Evolutionary conservation across 1,140 invertebrate genomes (phyloP).

Genomic region (Anadara kagoshimensis): DNA sequence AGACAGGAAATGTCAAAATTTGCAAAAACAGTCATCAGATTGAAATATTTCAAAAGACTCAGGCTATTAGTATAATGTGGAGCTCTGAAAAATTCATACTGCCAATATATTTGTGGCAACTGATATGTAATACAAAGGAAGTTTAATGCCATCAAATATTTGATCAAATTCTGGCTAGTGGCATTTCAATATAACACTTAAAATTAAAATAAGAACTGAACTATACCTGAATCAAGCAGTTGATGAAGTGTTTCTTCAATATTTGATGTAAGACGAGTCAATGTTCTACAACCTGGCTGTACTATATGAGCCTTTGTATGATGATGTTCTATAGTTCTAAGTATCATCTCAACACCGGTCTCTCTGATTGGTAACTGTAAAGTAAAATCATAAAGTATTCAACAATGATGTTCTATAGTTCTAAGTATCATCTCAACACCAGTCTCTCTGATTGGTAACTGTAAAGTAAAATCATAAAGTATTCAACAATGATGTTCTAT

Average conservation of each 20-base stretch:
- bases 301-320: conserved; percentile 36
- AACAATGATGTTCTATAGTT: conserved; percentile 41
- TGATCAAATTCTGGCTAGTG: too few species aligned
- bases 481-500: conserved; percentile 49
- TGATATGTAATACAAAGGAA: too few species aligned
- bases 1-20: too few species aligned
- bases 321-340: conserved; percentile 47
- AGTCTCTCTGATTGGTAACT: conserved; percentile 56
- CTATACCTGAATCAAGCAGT: conserved; percentile 38
- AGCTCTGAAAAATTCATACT: too few species aligned
- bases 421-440: conserved; percentile 53
- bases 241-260: conserved; percentile 39
- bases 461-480: too few species aligned
- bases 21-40: too few species aligned
- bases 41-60: too few species aligned
- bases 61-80: too few species aligned
- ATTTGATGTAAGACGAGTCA: conserved; percentile 49
- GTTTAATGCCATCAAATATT: too few species aligned
- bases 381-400: not conserved
- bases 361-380: conserved; percentile 56
- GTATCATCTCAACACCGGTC: conserved; percentile 53
- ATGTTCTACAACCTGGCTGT: conserved; percentile 47
- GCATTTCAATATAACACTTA: too few species aligned
- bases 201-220: too few species aligned
- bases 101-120: too few species aligned